phyloP scores from a whole-genome alignment of 2,888 invertebrate genomes.

The Brachypalpus laphriformis region DNA sequence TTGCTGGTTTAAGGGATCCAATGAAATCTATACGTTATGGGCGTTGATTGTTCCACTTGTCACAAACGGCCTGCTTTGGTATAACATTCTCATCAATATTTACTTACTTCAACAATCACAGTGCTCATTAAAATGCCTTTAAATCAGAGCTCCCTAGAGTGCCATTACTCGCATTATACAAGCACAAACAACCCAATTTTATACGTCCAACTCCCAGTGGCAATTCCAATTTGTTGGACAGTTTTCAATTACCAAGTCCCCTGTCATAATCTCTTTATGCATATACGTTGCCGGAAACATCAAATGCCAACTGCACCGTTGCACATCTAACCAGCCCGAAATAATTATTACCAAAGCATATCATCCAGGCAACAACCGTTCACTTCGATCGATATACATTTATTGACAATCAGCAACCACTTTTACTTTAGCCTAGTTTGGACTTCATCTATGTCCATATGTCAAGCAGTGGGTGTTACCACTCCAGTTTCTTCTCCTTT shows the following conservation, averaged over 20 bases:
- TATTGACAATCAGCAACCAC: neutral
- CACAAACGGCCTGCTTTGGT: no score
- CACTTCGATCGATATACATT: neutral
- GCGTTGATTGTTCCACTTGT: no score
- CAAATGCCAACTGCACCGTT: conserved; percentile 31
- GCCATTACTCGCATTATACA: neutral
- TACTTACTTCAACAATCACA: no score
- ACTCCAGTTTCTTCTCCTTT: conserved; percentile 20
- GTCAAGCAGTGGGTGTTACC: conserved; percentile 53
- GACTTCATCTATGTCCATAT: neutral
- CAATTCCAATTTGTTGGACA: neutral
- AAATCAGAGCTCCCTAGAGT: neutral
- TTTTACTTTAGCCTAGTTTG: neutral
- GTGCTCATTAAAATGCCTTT: no score
- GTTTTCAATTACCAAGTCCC: neutral
- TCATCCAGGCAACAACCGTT: neutral
- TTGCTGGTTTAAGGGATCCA: no score
- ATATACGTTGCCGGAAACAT: conserved; percentile 3
- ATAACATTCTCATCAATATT: no score
- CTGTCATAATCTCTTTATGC: neutral
- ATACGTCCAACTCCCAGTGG: neutral
- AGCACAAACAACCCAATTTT: neutral
- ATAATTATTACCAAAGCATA: conserved; percentile 25
- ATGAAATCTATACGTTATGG: no score
- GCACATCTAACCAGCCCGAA: conserved; percentile 26